phyloP scores from a whole-genome alignment of 2,113 vertebrate genomes.

The Perognathus longimembris region DNA sequence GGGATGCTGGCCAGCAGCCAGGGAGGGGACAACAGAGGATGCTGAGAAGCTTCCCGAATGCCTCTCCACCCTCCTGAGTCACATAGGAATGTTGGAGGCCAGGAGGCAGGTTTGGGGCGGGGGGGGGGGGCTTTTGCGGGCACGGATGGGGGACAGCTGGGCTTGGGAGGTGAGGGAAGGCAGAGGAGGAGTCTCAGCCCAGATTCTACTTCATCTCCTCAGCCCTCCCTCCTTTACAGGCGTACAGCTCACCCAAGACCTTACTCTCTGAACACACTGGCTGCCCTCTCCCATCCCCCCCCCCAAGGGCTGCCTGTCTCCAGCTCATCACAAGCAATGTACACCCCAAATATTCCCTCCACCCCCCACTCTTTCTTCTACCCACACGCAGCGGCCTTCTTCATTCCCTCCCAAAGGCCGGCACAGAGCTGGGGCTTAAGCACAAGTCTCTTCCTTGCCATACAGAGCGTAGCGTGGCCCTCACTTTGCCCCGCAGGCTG shows the following conservation, averaged over 20 bases:
- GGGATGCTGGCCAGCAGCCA: background rate
- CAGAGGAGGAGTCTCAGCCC: conserved; percentile 72
- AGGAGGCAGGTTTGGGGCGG: conserved; percentile 41
- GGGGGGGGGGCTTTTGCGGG: conserved; percentile 32
- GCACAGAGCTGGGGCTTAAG: background rate
- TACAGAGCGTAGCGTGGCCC: background rate
- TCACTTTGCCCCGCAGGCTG: background rate
- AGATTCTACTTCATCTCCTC: conserved; percentile 39
- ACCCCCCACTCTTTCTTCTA: background rate
- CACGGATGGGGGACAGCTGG: conserved; percentile 5
- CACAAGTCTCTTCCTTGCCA: background rate
- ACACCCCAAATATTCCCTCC: accelerated
- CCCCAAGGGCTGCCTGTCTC: background rate
- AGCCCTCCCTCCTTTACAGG: conserved; percentile 60
- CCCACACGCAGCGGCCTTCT: background rate
- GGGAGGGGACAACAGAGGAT: conserved; percentile 45
- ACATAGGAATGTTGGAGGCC: conserved; percentile 43
- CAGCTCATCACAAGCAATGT: background rate
- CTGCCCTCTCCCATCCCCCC: background rate
- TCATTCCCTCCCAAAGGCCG: background rate
- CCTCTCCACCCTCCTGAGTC: conserved; percentile 70
- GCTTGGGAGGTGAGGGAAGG: conserved; percentile 9
- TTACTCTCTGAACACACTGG: conserved; percentile 65
- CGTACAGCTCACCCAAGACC: conserved; percentile 58
- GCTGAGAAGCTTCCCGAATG: conserved; percentile 42